Evolutionary conservation across 1,140 invertebrate genomes (phyloP).

Genomic region (Myzus persicae): DNA sequence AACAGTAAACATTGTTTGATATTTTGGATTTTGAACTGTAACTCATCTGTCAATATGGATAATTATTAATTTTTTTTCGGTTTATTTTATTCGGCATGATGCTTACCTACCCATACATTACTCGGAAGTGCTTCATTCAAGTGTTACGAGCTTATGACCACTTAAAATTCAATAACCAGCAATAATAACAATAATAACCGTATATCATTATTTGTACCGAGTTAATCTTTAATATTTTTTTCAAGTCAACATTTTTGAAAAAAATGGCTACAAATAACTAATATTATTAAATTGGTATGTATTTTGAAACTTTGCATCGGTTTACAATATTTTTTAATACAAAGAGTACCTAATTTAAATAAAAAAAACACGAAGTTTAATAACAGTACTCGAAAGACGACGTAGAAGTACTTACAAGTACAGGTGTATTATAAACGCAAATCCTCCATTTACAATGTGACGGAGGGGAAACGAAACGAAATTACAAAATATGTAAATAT

Average conservation of each 20-base stretch:
- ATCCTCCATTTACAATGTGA: background rate
- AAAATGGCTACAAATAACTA: background rate
- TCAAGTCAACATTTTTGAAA: background rate
- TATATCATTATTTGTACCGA: background rate
- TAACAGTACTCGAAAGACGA: background rate
- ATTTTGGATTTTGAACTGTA: no score
- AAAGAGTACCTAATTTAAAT: background rate
- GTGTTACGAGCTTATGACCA: background rate
- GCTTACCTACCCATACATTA: background rate
- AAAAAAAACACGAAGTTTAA: background rate
- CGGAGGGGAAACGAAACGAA: background rate
- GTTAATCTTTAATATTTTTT: background rate
- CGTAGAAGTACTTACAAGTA: background rate
- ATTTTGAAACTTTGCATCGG: background rate
- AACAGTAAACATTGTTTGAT: no score
- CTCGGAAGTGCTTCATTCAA: background rate
- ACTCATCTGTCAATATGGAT: no score
- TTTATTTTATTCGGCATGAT: background rate
- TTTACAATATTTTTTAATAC: background rate
- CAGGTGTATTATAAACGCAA: background rate
- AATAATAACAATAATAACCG: background rate
- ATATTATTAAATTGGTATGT: background rate
- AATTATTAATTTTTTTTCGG: background rate
- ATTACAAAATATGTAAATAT: constrained; percentile 26
- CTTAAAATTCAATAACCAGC: background rate